phyloP scores from a whole-genome alignment of 2,113 vertebrate genomes.

The Clarias macrocephalus region DNA sequence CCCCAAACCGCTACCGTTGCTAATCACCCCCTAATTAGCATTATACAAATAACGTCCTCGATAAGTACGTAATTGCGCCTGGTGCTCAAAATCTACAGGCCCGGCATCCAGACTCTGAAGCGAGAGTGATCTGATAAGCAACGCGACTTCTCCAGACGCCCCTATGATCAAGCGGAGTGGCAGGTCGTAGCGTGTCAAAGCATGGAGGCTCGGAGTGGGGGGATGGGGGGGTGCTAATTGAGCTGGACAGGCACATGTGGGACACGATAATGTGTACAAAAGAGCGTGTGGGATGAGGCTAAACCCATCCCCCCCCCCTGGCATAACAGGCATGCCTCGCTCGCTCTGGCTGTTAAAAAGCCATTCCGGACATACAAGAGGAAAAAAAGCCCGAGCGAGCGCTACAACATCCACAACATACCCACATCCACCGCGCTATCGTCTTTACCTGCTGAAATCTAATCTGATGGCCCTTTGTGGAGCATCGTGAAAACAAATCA shows the following conservation, averaged over 20 bases:
- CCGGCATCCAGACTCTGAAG: neutral
- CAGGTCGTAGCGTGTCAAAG: constrained; percentile 26
- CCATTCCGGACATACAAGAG: neutral
- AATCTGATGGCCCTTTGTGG: constrained; percentile 34
- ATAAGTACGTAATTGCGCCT: neutral
- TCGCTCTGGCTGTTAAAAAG: neutral
- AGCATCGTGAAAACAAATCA: constrained; percentile 21
- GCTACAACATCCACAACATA: neutral
- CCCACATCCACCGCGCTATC: constrained; percentile 21
- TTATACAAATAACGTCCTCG: neutral
- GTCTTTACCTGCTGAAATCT: neutral
- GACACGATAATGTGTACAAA: constrained; percentile 32
- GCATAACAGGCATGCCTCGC: neutral
- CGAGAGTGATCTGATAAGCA: constrained; percentile 34
- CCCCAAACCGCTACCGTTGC: neutral
- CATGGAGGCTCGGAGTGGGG: constrained; percentile 21
- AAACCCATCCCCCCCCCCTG: too few relatives aligned
- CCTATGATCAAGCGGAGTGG: constrained; percentile 14
- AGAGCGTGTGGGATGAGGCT: neutral
- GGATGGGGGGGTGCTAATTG: constrained; percentile 8
- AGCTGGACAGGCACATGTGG: constrained; percentile 19
- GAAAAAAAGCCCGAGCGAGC: neutral
- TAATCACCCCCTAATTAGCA: neutral
- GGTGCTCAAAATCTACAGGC: neutral
- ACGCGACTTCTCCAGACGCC: constrained; percentile 35